Conservation (phyloP, 2,113 vertebrate genomes). For the Natator depressus region DNA sequence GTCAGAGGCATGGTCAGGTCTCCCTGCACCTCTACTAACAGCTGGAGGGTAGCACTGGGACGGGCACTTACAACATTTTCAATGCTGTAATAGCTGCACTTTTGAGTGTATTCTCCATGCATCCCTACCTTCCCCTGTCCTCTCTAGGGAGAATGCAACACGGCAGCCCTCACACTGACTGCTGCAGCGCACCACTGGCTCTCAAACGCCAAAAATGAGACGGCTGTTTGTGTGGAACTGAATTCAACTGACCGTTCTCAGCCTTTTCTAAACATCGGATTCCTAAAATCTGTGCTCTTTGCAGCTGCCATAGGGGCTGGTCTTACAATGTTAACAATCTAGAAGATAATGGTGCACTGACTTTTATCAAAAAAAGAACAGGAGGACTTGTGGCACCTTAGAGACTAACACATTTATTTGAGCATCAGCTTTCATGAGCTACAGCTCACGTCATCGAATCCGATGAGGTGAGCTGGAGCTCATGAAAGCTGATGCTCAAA, state of each 20-base stretch:
- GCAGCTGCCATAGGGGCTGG: neutral
- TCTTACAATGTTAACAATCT: conserved; percentile 15
- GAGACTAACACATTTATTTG: too few relatives aligned
- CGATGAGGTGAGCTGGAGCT: too few relatives aligned
- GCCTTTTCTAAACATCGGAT: conserved; percentile 18
- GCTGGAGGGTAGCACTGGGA: neutral
- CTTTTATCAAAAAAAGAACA: too few relatives aligned
- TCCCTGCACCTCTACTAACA: neutral
- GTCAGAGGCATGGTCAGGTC: neutral
- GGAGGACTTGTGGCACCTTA: too few relatives aligned
- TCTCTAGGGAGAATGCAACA: neutral
- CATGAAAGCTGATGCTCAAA: too few relatives aligned
- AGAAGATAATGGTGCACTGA: conserved; percentile 45
- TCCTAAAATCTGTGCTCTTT: conserved; percentile 7
- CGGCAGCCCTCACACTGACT: neutral
- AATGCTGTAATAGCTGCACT: neutral
- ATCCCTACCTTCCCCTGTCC: neutral
- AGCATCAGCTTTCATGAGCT: too few relatives aligned
- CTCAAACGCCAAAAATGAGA: neutral
- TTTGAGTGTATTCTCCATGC: neutral
- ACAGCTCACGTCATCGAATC: too few relatives aligned
- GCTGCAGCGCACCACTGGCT: neutral
- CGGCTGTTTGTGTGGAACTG: neutral
- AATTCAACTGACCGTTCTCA: conserved; percentile 25
- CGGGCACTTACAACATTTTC: neutral